phyloP scores from a whole-genome alignment of 2,113 vertebrate species.

The Monarcha castaneiventris region DNA sequence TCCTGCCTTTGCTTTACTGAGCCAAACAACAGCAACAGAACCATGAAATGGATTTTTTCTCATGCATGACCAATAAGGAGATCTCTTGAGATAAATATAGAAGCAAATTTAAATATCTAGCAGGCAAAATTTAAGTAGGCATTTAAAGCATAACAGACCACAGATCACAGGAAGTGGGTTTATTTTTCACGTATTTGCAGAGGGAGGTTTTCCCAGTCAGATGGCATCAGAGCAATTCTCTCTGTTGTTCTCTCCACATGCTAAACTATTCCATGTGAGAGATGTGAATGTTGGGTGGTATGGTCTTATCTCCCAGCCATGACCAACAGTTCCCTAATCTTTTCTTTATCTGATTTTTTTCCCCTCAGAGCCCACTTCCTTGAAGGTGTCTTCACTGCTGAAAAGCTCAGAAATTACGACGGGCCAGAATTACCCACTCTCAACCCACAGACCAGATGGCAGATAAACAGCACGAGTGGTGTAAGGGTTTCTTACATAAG shows the following conservation, averaged over 20 bases:
- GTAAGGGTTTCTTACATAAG: constrained; percentile 64
- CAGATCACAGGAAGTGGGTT: not conserved
- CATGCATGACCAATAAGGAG: not conserved
- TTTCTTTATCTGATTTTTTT: not conserved
- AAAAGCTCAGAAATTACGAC: constrained; percentile 73
- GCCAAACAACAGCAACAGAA: not conserved
- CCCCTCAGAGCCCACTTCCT: constrained; percentile 85
- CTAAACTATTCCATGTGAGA: not conserved
- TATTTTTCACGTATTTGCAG: not conserved
- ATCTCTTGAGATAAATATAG: not conserved
- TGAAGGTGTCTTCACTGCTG: constrained; percentile 75
- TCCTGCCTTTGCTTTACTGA: not conserved
- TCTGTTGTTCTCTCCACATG: not conserved
- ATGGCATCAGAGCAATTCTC: not conserved
- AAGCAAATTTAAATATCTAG: not conserved
- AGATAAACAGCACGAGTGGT: constrained; percentile 72
- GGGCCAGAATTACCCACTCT: constrained; percentile 77
- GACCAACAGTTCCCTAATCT: not conserved
- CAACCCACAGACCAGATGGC: constrained; percentile 76
- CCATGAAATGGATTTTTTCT: not conserved
- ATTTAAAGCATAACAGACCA: not conserved
- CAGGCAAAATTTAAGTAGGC: not conserved
- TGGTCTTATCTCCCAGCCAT: not conserved
- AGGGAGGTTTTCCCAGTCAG: not conserved
- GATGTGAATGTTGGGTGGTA: not conserved